Evolutionary conservation across 2,888 invertebrate species (phyloP).

Genomic region (Callimorpha dominula): DNA sequence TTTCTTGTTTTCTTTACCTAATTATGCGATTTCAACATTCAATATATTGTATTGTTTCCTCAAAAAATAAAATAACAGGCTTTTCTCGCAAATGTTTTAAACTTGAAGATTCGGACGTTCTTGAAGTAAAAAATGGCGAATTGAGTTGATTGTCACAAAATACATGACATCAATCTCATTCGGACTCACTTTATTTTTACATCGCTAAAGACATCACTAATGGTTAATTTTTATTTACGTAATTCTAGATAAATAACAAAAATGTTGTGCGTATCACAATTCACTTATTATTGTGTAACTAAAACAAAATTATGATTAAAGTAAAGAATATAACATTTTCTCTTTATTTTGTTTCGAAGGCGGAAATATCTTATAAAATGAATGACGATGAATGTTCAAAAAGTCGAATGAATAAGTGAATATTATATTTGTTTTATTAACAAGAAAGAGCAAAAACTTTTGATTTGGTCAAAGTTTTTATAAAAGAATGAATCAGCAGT

Average conservation of each 20-base stretch:
- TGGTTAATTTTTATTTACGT: background rate
- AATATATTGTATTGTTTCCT: background rate
- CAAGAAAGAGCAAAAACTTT: background rate
- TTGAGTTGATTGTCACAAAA: background rate
- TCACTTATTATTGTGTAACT: conserved; percentile 9
- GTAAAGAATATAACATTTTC: conserved; percentile 1
- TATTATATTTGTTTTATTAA: background rate
- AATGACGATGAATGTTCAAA: background rate
- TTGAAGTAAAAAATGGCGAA: conserved; percentile 2
- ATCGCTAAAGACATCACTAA: background rate
- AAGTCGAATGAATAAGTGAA: background rate
- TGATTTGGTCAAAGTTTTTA: conserved; percentile 5
- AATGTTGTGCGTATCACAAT: conserved; percentile 6
- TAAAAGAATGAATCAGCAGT: background rate
- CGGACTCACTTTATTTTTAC: background rate
- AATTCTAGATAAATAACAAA: conserved; percentile 9
- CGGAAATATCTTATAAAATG: conserved; percentile 8
- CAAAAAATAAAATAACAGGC: background rate
- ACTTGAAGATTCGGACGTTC: background rate
- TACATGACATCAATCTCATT: background rate
- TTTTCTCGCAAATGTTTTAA: conserved; percentile 1
- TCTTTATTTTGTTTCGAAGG: background rate
- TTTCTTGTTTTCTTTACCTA: background rate
- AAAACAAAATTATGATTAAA: background rate
- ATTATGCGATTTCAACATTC: background rate